Base-by-base conservation (phyloP, 2,797 vertebrate genomes). In the Orestias chungarensis region DNA sequence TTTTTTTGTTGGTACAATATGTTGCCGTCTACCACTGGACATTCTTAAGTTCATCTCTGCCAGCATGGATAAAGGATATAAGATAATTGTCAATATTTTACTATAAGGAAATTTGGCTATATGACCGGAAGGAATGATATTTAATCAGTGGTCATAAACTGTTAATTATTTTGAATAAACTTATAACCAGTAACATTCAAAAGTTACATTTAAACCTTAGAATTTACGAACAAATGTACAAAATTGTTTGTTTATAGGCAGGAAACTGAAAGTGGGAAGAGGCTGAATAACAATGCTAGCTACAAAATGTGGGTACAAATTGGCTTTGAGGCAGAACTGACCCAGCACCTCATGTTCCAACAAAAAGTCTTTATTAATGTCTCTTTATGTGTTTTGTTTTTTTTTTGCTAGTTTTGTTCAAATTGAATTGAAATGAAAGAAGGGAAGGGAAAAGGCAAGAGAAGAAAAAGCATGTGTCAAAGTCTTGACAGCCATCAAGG, bases 401-500 rank as follows among this genome's bases (percentile, higher is more conserved):
- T 80, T 33, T 73, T 76, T 74, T 78, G 68, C 31, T 59, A 59
- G 85, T 82, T 86, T n/a, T 84, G 85, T 80, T 92, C 89, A 89
- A 93, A 93, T 93, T 93, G 86, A 91, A 92, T 90, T 75, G 72
- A 76, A 80, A 84, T 75, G 72, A 76, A 80, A 84, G 57, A 78
- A 65, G 5, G 11, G 20, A 61, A 38, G 6, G 20, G 23, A n/a
- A 40, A 35, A n/a, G 35, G n/a, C 38, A 35, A 70, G 68, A 61
- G 68, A 81, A 66, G 81, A 71, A 79, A 69, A 85, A 88, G 89
- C 89, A 88, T 79, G 89, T 94, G 93, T 95, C 93, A 94, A 84
- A 90, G 88, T 87, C 89, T 83, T 94, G 94, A 94, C 94, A 94
- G 91, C 92, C 93, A 92, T 94, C 93, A 94, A 90, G 84, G 88